phyloP scores from a whole-genome alignment of 2,797 vertebrate species.

The Passerculus sandwichensis region DNA sequence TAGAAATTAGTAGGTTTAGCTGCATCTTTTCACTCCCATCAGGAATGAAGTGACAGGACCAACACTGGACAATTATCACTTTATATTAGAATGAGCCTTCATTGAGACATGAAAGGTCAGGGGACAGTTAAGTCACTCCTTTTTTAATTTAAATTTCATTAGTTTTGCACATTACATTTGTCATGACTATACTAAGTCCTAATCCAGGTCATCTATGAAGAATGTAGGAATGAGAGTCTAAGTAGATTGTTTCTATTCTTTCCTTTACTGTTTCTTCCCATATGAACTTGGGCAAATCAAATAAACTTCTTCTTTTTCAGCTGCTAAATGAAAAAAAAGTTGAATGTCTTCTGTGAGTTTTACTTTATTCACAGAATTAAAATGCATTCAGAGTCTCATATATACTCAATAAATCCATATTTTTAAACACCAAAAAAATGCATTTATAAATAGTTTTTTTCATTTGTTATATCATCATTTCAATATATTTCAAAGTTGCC shows the following conservation, averaged over 20 bases:
- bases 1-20: slow-evolving; percentile 1
- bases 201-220: slow-evolving; percentile 47
- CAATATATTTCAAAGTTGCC: not conserved
- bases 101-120: slow-evolving; percentile 40
- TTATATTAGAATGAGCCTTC: slow-evolving; percentile 41
- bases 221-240: slow-evolving; percentile 12
- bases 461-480: not conserved
- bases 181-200: slow-evolving; percentile 35
- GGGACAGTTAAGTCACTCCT: slow-evolving; percentile 35
- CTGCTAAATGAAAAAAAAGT: not conserved
- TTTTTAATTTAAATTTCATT: slow-evolving; percentile 69
- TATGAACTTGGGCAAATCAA: not conserved
- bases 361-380: not conserved
- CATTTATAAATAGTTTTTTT: not conserved
- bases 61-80: slow-evolving; percentile 43
- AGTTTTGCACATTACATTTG: slow-evolving; percentile 49
- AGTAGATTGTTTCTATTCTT: slow-evolving; percentile 9
- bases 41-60: slow-evolving; percentile 5
- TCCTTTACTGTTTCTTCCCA: slow-evolving; percentile 19
- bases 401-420: not conserved
- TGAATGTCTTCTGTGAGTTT: not conserved
- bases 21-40: not conserved
- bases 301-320: not conserved
- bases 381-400: not conserved
- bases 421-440: not conserved